phyloP scores from a whole-genome alignment of 2,888 invertebrate species.

The Parthenolecanium corni region DNA sequence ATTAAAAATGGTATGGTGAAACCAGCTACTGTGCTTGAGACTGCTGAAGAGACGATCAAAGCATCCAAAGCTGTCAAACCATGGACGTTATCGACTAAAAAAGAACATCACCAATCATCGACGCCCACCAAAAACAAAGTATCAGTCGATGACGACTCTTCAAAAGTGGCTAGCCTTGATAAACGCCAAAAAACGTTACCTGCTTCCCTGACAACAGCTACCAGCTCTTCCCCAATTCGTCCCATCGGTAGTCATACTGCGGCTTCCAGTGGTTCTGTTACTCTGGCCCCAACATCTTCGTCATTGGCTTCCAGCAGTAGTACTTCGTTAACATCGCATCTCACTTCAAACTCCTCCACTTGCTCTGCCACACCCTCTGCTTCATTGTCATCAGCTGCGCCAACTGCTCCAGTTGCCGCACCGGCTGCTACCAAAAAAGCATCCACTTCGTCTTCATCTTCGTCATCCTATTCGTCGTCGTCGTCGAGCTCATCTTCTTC shows the following conservation, averaged over 20 bases:
- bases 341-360: slow-evolving; percentile 5
- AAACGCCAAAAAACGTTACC: slow-evolving; percentile 2
- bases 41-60: slow-evolving; percentile 9
- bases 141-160: not conserved
- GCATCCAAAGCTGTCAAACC: slow-evolving; percentile 69
- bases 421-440: not conserved
- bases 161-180: not conserved
- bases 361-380: not conserved
- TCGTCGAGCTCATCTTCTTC: slow-evolving; percentile 44
- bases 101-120: slow-evolving; percentile 49
- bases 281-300: slow-evolving; percentile 31
- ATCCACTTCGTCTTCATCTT: slow-evolving; percentile 30
- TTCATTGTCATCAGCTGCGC: too few relatives aligned
- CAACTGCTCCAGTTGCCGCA: too few relatives aligned
- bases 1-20: slow-evolving; percentile 64
- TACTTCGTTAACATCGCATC: slow-evolving; percentile 41
- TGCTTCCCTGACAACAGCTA: not conserved
- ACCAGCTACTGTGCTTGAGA: slow-evolving; percentile 36
- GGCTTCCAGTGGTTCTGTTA: slow-evolving; percentile 35
- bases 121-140: slow-evolving; percentile 3
- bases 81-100: slow-evolving; percentile 48
- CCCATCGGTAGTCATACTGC: not conserved
- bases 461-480: slow-evolving; percentile 36
- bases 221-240: not conserved
- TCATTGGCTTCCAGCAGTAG: slow-evolving; percentile 37